Evolutionary conservation across 2,113 vertebrate genomes (phyloP).

Genomic region (Beaufortia kweichowensis): DNA sequence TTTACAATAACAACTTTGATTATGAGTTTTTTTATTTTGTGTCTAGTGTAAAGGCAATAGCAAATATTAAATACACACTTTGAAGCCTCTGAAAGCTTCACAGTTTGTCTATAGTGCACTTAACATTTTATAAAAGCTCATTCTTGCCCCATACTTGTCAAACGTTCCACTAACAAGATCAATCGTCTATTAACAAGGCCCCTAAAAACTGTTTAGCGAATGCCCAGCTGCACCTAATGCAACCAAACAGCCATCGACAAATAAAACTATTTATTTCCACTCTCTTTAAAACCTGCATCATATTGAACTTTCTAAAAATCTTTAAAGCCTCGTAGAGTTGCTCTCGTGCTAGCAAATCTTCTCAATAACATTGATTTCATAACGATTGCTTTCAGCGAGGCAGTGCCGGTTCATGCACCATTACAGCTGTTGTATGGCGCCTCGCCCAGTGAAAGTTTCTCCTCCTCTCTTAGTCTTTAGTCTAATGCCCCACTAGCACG

Average conservation of each 20-base stretch:
- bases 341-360: neutral
- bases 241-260: neutral
- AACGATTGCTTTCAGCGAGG: neutral
- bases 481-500: neutral
- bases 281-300: slow-evolving; percentile 2
- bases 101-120: neutral
- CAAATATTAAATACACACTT: no score
- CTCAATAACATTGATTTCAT: neutral
- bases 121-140: neutral
- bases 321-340: neutral
- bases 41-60: neutral
- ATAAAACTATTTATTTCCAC: neutral
- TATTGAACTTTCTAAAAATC: neutral
- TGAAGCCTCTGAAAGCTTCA: neutral
- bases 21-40: neutral
- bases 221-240: neutral
- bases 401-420: neutral
- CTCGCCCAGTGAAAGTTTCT: neutral
- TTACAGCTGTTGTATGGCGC: neutral
- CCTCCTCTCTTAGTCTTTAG: neutral
- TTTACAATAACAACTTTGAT: no score
- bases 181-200: neutral
- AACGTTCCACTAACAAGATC: neutral
- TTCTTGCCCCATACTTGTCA: neutral
- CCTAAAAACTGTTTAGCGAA: neutral